Base-by-base conservation (phyloP, 2,113 vertebrate genomes). In the Chelonoidis abingdonii region DNA sequence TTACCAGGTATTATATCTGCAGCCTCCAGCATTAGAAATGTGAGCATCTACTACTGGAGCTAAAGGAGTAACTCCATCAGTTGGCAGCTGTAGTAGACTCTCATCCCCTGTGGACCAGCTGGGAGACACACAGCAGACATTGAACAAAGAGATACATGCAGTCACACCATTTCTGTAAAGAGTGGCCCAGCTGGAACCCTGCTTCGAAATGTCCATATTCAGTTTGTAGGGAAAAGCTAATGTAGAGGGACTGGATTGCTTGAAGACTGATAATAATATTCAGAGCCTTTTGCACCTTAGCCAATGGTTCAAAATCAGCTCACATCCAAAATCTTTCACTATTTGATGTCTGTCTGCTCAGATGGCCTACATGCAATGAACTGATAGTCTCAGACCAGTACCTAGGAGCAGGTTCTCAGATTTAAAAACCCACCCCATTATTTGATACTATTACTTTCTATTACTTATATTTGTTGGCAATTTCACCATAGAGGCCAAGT, bases 311-410 rank as follows among this genome's bases (percentile, higher is more conserved):
- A 84, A 13, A 22, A 19, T 50, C 3, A 16, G 27, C 17, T 27
- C 31, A 57, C 47, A 9, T 49, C 44, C 47, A 29, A 59, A 59
- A 62, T 22, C 19, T 22, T 49, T 21, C 4, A 10, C 29, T 62
- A 2, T 54, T 82, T 11, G 10, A 0, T 25, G 13, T 38, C 4
- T 5, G 5, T 38, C 11, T 54, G 27, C 31, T 19, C n/a, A 29
- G 0, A 0, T 13, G 10, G 1, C 2, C 83, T 81, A 8, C 19
- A 2, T 0, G 0, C 29, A 47, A 31, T 17, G 12, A 78, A 11
- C 4, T 69, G 16, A 38, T 59, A 56, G 1, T 8, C 80, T 8
- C 25, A 83, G 80, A 12, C 0, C 0, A 86, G 19, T 2, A 16
- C 84, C 41, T n/a, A 3, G 47, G 25, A 84, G 27, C 14, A 29